Conservation (phyloP, 2,113 vertebrate genomes). For the Alaudala cheleensis region DNA sequence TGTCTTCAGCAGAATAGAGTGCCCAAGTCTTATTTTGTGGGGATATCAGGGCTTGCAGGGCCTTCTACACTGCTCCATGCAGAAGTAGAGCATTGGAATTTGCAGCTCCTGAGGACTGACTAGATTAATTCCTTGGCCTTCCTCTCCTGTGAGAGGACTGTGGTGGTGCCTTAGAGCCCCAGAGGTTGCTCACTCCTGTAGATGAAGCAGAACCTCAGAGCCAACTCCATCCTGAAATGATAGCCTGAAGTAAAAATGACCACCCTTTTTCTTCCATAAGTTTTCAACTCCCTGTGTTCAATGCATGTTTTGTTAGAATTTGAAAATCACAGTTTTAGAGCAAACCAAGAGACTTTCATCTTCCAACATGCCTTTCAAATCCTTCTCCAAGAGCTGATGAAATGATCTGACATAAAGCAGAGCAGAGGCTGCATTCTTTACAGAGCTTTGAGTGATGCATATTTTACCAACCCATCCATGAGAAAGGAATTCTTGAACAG, state of each 20-base stretch:
- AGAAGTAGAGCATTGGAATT: neutral
- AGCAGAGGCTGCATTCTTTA: conserved; percentile 27
- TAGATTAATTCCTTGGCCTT: neutral
- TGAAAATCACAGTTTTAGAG: neutral
- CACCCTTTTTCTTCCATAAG: neutral
- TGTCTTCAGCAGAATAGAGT: neutral
- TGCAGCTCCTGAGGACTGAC: accelerated
- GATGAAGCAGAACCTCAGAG: neutral
- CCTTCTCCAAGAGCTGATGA: conserved; percentile 31
- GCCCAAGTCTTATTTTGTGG: neutral
- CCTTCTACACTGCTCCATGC: neutral
- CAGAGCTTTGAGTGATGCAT: neutral
- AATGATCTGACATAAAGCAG: conserved; percentile 44
- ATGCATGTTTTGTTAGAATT: neutral
- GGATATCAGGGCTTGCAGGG: neutral
- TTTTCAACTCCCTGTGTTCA: neutral
- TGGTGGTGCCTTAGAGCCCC: neutral
- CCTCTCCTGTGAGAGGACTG: neutral
- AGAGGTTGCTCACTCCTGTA: neutral
- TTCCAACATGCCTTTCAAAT: neutral
- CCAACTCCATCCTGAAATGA: neutral
- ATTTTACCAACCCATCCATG: conserved; percentile 6
- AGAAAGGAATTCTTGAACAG: conserved; percentile 9
- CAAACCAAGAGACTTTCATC: conserved; percentile 2
- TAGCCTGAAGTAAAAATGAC: neutral